Evolutionary conservation across 2,888 invertebrate species (phyloP).

Genomic region (Plagodis pulveraria): DNA sequence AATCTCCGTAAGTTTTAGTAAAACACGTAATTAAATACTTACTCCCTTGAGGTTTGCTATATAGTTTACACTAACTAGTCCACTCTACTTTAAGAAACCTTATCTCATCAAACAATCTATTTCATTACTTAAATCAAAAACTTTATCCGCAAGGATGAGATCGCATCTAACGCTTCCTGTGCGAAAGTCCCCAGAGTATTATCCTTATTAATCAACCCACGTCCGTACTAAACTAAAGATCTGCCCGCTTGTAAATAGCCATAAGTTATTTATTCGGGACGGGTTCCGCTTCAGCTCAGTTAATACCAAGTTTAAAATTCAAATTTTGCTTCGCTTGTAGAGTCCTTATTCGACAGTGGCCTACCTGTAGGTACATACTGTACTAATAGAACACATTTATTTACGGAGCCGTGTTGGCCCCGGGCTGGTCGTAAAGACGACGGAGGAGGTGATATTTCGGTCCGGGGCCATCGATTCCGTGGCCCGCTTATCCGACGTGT

Average conservation of each 20-base stretch:
- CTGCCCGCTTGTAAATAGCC: conserved; percentile 18
- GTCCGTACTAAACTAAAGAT: conserved; percentile 21
- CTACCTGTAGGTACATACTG: conserved; percentile 28
- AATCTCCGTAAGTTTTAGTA: too few species aligned
- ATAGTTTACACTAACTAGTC: too few species aligned
- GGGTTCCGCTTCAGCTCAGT: conserved; percentile 19
- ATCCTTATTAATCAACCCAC: conserved; percentile 27
- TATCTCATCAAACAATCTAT: too few species aligned
- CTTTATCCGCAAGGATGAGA: background rate
- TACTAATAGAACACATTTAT: conserved; percentile 40
- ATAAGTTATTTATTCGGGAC: conserved; percentile 28
- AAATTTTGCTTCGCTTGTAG: conserved; percentile 33
- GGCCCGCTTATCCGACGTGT: conserved; percentile 34
- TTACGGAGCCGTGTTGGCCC: conserved; percentile 31
- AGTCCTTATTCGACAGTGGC: conserved; percentile 31
- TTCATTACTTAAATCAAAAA: too few species aligned
- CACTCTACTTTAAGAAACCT: too few species aligned
- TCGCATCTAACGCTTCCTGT: conserved; percentile 11
- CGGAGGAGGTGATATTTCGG: conserved; percentile 35
- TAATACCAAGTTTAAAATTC: conserved; percentile 33
- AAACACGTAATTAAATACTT: too few species aligned
- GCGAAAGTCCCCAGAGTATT: conserved; percentile 21
- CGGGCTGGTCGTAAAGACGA: conserved; percentile 36
- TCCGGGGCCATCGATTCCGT: conserved; percentile 36
- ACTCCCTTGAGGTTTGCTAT: too few species aligned